Base-by-base conservation (phyloP, 2,113 vertebrate genomes). In the Heliornis fulica region DNA sequence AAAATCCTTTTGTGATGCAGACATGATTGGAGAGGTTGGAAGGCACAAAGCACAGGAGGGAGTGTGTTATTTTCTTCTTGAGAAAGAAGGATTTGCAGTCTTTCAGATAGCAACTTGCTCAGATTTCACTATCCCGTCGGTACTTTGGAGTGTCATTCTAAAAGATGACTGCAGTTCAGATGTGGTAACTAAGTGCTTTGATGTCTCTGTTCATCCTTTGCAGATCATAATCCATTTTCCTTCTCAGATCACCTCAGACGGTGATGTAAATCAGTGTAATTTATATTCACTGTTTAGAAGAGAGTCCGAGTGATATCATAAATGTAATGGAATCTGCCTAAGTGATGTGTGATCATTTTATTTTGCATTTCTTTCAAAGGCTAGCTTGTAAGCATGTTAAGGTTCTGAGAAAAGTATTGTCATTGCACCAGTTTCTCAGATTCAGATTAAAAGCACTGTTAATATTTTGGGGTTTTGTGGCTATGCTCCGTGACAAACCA, bases 201-300 rank as follows among this genome's bases (percentile, higher is more conserved):
- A 95, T 96, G 87, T 93, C 85, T 94, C 93, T 36, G 31, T 93
- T 97, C 83, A 84, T 87, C 68, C 82, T 94, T 83, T 90, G 66
- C 83, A 94, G 86, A 96, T 95, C 96, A 87, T 85, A 96, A 96
- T 96, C 87, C 57, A 53, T 92, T 94, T 92, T 87, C 72, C 70
- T 87, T 43, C 83, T 94, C 72, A 92, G 70, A 96, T 97, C 56
- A 64, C 74, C 56, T 94, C 71, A 95, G 88, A 92, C 86, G 89
- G 63, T 92, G 93, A 87, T 95, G 94, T 93, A 91, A 96, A 95
- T 97, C 93, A 83, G 88, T 56, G n/a, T 92, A 97, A 97, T 96
- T 97, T 92, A 83, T 92, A 90, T 71, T 94, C 78, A 65, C 79
- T 96, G 38, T 92, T 96, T 83, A 71, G 93, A 86, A 64, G 87